These are phyloP conservation scores for Standfussiana lucernea DNA, from an alignment of 2,888 invertebrate genomes.

Conservation along the genomic window DNA sequence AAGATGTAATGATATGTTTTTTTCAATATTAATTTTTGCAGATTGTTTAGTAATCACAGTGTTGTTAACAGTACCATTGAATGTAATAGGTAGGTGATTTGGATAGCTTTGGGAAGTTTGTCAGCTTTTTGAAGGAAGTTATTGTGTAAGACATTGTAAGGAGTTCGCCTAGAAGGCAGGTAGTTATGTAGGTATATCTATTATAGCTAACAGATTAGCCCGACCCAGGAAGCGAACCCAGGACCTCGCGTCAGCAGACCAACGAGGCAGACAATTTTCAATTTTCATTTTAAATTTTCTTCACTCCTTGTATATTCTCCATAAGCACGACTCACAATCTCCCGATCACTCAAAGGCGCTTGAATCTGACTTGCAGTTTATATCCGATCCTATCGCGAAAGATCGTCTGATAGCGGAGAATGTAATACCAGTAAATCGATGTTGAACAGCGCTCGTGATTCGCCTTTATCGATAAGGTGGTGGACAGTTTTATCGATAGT, in stretches of 20 bases:
- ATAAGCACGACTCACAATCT: background rate
- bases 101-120: background rate
- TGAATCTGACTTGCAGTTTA: slow-evolving; percentile 22
- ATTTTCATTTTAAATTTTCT: too few relatives aligned
- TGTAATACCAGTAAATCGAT: slow-evolving; percentile 41
- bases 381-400: slow-evolving; percentile 29
- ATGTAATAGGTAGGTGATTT: background rate
- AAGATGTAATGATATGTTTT: background rate
- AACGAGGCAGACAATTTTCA: too few relatives aligned
- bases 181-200: background rate
- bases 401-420: slow-evolving; percentile 24
- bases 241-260: too few relatives aligned
- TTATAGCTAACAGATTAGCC: background rate
- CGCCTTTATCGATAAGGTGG: slow-evolving; percentile 2
- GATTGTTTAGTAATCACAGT: background rate
- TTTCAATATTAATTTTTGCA: background rate
- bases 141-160: background rate
- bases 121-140: background rate
- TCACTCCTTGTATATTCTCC: background rate
- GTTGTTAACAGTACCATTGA: background rate
- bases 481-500: slow-evolving; percentile 15
- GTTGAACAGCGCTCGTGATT: slow-evolving; percentile 28
- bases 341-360: slow-evolving; percentile 18
- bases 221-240: too few relatives aligned
- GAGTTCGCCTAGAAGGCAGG: background rate